Base-by-base conservation (phyloP, 2,113 vertebrate genomes). In the Lota lota region DNA sequence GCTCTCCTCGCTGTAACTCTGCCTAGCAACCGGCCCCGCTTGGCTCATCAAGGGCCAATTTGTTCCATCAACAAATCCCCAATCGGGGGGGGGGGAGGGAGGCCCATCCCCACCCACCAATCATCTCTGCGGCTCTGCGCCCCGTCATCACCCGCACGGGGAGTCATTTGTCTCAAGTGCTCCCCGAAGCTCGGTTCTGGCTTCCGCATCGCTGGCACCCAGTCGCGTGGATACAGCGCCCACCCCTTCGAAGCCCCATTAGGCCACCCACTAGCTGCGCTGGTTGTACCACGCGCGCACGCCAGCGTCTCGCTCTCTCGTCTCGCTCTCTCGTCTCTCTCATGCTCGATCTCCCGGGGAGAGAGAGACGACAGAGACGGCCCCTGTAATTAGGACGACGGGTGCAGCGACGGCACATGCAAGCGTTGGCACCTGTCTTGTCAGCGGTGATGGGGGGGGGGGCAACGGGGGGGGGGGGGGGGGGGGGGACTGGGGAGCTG, bases 1-100 rank as follows among this genome's bases (percentile, higher is more conserved):
- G 36, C 1, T 59, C 66, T 54, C 61, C 28, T 67, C 53, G 53
- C 54, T 54, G 36, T 21, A 66, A 19, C 69, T 79, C 76, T 85
- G 71, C 88, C 70, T 82, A 63, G 86, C 75, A 88, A 88, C 88
- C 73, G 75, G 64, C 68, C 28, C 22, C 75, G 21, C 58, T 63
- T 20, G 11, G 22, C 72, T 79, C 70, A 78, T 76, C n/a, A 64
- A 36, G 36, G 18, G 22, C 59, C 62, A 57, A 68, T 80, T 79
- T 80, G 66, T 72, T 77, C 75, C 20, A 72, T 78, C 58, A 67
- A 69, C 59, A 14, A 14, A 0, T 68, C 73, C 60, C 51, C 65
- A 70, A 71, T 84, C 82, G 57, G 15, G 64, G 66, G 24, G 50
- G 56, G n/a, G n/a, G n/a, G n/a, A n/a, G n/a, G n/a, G n/a, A n/a